A percentile compares a stretch with the other conserved stretches of the same genome.
phyloP scores from a whole-genome alignment of 2,113 vertebrate genomes.

The Carettochelys insculpta region DNA sequence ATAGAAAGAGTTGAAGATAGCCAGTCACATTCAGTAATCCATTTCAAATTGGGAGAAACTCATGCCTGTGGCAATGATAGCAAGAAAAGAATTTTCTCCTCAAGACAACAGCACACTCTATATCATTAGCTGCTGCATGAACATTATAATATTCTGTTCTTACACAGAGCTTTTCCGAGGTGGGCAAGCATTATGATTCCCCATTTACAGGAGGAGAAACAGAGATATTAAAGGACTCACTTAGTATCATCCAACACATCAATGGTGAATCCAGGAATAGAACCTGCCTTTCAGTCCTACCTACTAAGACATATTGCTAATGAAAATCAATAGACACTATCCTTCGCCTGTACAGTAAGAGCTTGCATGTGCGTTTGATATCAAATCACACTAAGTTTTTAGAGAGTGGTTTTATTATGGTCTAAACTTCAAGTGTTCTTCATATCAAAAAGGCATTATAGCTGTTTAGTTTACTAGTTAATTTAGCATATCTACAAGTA shows the following conservation, averaged over 20 bases:
- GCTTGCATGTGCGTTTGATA: background rate
- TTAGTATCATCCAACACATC: background rate
- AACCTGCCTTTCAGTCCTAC: background rate
- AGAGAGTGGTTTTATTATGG: background rate
- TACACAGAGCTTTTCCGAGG: background rate
- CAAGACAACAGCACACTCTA: background rate
- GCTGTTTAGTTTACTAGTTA: accelerated
- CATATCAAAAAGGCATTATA: background rate
- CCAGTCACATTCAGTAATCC: background rate
- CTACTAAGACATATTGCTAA: background rate
- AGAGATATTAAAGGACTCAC: background rate
- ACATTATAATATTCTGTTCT: background rate
- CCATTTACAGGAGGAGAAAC: background rate
- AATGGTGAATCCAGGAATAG: background rate
- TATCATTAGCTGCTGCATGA: background rate
- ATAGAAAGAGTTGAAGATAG: constrained; percentile 8
- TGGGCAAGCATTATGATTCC: background rate
- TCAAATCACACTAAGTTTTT: background rate
- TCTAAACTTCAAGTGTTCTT: accelerated
- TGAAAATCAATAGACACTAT: accelerated
- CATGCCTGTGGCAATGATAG: background rate
- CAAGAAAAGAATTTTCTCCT: background rate
- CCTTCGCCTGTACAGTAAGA: background rate
- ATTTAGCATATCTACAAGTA: background rate
- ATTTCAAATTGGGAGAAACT: background rate